Conservation (phyloP, 2,113 vertebrate genomes). For the Misgurnus anguillicaudatus region DNA sequence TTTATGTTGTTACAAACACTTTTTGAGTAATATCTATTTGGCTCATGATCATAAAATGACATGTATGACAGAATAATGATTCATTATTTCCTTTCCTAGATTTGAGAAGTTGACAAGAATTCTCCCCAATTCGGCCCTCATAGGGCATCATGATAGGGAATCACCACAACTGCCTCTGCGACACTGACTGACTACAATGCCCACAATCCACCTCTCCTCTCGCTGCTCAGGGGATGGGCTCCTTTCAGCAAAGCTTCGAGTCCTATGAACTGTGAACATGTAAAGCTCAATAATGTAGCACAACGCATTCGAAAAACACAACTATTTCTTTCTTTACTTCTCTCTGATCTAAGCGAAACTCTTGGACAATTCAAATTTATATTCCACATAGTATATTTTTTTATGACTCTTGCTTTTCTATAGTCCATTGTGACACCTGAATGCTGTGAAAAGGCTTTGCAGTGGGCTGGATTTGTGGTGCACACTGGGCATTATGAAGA, state of each 20-base stretch:
- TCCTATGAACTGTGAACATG: slow-evolving; percentile 52
- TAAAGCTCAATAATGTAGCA: slow-evolving; percentile 50
- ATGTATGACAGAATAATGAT: too few relatives aligned
- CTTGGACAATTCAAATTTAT: slow-evolving; percentile 27
- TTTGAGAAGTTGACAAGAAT: slow-evolving; percentile 42
- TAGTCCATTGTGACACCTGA: slow-evolving; percentile 39
- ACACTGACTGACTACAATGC: slow-evolving; percentile 50
- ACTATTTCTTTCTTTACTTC: slow-evolving; percentile 3
- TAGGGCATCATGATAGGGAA: slow-evolving; percentile 63
- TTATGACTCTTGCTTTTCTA: slow-evolving; percentile 14
- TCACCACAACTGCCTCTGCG: slow-evolving; percentile 46
- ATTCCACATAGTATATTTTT: slow-evolving; percentile 17
- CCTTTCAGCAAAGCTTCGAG: slow-evolving; percentile 30
- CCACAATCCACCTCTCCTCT: slow-evolving; percentile 47
- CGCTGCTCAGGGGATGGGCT: slow-evolving; percentile 36
- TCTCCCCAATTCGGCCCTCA: slow-evolving; percentile 59
- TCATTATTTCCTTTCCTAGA: slow-evolving; percentile 46
- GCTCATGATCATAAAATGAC: not conserved
- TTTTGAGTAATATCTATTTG: not conserved
- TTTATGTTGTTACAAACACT: not conserved
- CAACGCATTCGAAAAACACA: slow-evolving; percentile 37
- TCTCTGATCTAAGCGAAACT: not conserved
- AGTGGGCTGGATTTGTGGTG: slow-evolving; percentile 56
- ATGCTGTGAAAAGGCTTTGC: slow-evolving; percentile 68
- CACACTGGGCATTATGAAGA: slow-evolving; percentile 65